These are phyloP conservation scores for Diadumene lineata DNA, from an alignment of 92 coral and sea anemone species.

Conservation along the genomic window DNA sequence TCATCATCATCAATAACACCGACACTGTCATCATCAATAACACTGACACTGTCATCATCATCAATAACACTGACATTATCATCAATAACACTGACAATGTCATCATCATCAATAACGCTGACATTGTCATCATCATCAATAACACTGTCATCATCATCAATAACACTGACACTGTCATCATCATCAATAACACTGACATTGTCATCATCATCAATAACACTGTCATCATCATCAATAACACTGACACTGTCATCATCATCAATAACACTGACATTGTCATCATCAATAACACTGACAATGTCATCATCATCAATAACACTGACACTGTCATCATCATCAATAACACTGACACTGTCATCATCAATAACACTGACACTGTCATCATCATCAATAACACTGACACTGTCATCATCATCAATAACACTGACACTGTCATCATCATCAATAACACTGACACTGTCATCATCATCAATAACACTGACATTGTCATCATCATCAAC, in stretches of 20 bases:
- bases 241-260: neutral
- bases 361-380: neutral
- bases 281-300: neutral
- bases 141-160: neutral
- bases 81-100: neutral
- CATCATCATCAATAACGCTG: neutral
- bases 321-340: neutral
- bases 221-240: neutral
- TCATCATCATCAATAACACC: neutral
- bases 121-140: neutral
- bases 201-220: neutral
- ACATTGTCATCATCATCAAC: neutral
- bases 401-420: neutral
- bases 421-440: neutral
- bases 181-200: neutral
- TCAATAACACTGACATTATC: neutral
- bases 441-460: neutral
- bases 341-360: neutral
- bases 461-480: neutral
- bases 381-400: neutral
- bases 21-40: neutral
- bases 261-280: constrained; percentile 57
- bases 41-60: neutral
- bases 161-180: neutral
- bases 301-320: neutral